Conservation (phyloP, 2,113 vertebrate genomes). For the Sakesphorus luctuosus region DNA sequence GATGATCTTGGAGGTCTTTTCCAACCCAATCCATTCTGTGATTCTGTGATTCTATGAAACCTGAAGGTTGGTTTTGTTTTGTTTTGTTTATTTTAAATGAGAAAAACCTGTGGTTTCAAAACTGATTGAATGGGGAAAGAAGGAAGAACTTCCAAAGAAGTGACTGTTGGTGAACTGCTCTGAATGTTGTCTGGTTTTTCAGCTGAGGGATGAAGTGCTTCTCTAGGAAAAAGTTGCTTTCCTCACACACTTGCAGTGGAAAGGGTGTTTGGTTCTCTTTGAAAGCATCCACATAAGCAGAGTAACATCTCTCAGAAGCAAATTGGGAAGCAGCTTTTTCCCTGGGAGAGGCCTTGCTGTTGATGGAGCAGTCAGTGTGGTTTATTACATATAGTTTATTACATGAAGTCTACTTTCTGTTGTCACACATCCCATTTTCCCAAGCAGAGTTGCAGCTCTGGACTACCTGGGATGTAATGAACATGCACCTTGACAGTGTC, state of each 20-base stretch:
- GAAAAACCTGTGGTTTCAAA: background rate
- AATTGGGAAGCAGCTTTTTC: background rate
- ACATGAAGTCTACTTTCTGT: background rate
- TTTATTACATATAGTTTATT: background rate
- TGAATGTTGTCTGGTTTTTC: background rate
- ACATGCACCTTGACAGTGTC: background rate
- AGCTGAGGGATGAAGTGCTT: background rate
- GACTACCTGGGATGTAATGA: background rate
- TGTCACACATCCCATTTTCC: fast-evolving
- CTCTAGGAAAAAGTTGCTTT: background rate
- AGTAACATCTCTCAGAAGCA: background rate
- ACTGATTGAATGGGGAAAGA: background rate
- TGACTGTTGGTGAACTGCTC: background rate
- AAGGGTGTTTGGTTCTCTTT: background rate
- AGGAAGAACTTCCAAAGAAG: background rate
- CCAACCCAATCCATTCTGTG: no score
- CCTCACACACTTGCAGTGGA: background rate
- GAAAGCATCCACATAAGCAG: background rate
- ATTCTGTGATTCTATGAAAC: background rate
- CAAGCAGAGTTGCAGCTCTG: background rate
- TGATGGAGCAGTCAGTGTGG: background rate
- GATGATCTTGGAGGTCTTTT: no score
- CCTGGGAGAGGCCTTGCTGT: background rate
- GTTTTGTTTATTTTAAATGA: background rate
- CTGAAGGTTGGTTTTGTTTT: background rate